Evolutionary conservation across 2,113 vertebrate species (phyloP).

Genomic region (Todiramphus chloris): DNA sequence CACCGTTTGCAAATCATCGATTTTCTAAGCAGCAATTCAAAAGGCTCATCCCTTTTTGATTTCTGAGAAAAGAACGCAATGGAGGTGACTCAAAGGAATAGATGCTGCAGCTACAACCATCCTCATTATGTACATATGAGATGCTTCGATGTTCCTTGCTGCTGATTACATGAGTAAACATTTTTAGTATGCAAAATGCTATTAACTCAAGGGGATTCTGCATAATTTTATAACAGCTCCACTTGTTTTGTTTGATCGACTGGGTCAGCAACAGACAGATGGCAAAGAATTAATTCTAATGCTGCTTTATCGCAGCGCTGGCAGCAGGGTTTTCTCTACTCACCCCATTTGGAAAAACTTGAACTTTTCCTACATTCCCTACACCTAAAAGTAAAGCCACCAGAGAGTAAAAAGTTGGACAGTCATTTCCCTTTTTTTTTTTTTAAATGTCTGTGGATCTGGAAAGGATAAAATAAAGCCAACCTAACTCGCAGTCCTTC

Average conservation of each 20-base stretch:
- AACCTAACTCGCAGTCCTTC: not conserved
- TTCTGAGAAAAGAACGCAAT: not conserved
- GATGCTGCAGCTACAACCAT: not conserved
- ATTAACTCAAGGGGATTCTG: constrained; percentile 23
- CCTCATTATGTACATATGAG: not conserved
- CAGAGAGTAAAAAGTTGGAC: not conserved
- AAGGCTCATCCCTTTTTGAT: not conserved
- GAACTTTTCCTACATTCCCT: not conserved
- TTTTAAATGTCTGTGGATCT: not conserved
- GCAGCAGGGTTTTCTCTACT: not conserved
- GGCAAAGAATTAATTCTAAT: not conserved
- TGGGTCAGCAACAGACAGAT: constrained; percentile 15
- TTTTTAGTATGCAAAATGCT: not conserved
- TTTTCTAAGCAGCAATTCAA: not conserved
- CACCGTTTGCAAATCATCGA: not conserved
- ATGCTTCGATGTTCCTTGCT: not conserved
- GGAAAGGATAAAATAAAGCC: not conserved
- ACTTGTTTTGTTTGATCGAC: not conserved
- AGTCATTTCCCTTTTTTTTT: not conserved
- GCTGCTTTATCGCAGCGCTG: not conserved
- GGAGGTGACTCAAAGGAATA: not conserved
- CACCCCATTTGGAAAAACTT: fast-evolving
- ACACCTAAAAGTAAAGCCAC: not conserved
- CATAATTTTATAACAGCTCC: constrained; percentile 29
- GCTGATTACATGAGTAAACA: not conserved